phyloP scores from a whole-genome alignment of 1,140 invertebrate species.

The Nasonia giraulti region DNA sequence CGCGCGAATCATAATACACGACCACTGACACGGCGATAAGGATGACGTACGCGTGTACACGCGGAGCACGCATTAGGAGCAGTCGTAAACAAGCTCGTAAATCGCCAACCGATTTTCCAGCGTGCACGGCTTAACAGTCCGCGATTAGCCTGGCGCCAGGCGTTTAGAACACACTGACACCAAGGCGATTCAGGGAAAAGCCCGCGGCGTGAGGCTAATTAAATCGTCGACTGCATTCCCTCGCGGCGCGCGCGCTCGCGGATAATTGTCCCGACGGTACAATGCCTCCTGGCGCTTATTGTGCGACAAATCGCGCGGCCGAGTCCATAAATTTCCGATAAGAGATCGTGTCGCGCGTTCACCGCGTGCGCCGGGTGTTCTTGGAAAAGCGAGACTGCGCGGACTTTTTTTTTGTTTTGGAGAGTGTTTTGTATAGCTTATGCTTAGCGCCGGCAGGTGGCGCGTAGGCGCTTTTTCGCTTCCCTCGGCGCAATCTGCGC shows the following conservation, averaged over 20 bases:
- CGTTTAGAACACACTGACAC: too few species aligned
- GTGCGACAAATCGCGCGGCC: conserved; percentile 11
- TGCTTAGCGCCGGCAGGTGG: too few species aligned
- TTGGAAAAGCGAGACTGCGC: background rate
- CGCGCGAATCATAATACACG: background rate
- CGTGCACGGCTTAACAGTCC: background rate
- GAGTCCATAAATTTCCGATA: conserved; percentile 47
- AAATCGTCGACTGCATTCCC: conserved; percentile 35
- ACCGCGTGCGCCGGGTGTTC: background rate
- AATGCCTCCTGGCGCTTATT: conserved; percentile 15
- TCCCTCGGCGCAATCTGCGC: too few species aligned
- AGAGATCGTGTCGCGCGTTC: conserved; percentile 22
- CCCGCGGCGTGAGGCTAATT: conserved; percentile 27
- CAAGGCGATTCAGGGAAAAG: background rate
- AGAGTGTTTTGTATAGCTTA: too few species aligned
- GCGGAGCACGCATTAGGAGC: background rate
- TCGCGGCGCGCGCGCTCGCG: background rate
- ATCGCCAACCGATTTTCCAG: background rate
- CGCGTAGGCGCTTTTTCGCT: too few species aligned
- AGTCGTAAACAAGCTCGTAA: background rate
- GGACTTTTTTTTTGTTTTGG: too few species aligned
- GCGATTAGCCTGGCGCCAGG: background rate
- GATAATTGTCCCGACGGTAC: conserved; percentile 19
- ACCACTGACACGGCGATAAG: background rate
- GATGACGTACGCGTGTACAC: background rate